Evolutionary conservation across 2,888 invertebrate genomes (phyloP).

Genomic region (Scotopteryx bipunctaria): DNA sequence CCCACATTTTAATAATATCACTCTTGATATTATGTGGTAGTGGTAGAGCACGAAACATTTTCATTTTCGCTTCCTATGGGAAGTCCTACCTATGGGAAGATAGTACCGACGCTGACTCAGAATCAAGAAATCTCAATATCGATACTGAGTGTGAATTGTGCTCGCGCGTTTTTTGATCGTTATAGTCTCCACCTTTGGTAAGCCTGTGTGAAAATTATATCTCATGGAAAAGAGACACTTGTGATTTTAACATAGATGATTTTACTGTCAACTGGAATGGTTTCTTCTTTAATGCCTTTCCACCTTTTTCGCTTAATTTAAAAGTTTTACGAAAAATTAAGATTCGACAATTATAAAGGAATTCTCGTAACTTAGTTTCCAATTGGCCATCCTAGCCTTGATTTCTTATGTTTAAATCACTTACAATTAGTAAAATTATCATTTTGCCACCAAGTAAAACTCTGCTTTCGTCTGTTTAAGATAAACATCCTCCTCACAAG

Average conservation of each 20-base stretch:
- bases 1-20: neutral
- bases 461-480: neutral
- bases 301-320: conserved; percentile 35
- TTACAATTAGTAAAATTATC: neutral
- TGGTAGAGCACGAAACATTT: neutral
- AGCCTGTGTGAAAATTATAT: conserved; percentile 32
- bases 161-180: neutral
- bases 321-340: no score
- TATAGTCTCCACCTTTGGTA: conserved; percentile 28
- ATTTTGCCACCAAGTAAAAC: neutral
- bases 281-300: conserved; percentile 36
- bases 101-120: neutral
- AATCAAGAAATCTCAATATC: neutral
- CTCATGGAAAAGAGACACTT: conserved; percentile 37
- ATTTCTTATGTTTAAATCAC: neutral
- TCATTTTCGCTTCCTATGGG: neutral
- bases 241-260: conserved; percentile 32
- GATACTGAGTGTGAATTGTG: neutral
- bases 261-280: conserved; percentile 37
- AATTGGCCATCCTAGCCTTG: neutral
- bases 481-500: neutral
- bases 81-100: neutral
- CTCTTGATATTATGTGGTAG: neutral
- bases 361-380: neutral
- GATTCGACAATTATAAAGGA: conserved; percentile 1